phyloP scores from a whole-genome alignment of 1,140 invertebrate species.

The Gonioctena quinquepunctata region DNA sequence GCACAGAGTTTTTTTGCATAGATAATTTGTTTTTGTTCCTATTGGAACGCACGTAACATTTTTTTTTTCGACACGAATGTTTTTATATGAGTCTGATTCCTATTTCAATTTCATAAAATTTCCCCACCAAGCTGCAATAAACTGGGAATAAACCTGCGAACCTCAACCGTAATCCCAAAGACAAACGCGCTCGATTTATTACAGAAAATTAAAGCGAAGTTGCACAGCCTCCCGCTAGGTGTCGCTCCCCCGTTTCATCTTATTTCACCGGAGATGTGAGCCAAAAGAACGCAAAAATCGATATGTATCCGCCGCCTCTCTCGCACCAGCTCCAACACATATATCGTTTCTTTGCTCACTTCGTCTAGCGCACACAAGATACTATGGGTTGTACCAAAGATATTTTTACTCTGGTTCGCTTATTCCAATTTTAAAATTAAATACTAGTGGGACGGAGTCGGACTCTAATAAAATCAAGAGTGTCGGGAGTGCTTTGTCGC shows the following conservation, averaged over 20 bases:
- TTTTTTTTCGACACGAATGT: too few species aligned
- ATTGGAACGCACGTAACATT: too few species aligned
- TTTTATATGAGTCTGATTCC: too few species aligned
- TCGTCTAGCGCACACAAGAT: conserved; percentile 28
- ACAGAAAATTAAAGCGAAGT: background rate
- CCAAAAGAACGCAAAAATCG: conserved; percentile 30
- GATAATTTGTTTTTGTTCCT: too few species aligned
- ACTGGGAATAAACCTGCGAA: background rate
- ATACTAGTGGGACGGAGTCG: conserved; percentile 3
- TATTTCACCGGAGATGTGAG: conserved; percentile 17
- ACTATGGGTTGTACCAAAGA: conserved; percentile 30
- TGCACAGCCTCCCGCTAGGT: conserved; percentile 26
- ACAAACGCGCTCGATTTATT: background rate
- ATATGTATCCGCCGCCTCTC: conserved; percentile 20
- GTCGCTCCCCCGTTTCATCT: conserved; percentile 23
- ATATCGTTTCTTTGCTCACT: conserved; percentile 12
- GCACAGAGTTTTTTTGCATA: too few species aligned
- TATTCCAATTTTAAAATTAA: conserved; percentile 20
- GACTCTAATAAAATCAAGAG: background rate
- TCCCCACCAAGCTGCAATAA: background rate
- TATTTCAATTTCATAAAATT: too few species aligned
- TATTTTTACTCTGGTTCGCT: conserved; percentile 18
- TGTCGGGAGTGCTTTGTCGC: background rate
- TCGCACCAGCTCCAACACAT: conserved; percentile 1
- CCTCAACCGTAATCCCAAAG: background rate